Percentiles rank a stretch among this genome's conserved stretches.
Conservation (phyloP, 2,113 vertebrate species). For the Cephalopholis sonnerati region DNA sequence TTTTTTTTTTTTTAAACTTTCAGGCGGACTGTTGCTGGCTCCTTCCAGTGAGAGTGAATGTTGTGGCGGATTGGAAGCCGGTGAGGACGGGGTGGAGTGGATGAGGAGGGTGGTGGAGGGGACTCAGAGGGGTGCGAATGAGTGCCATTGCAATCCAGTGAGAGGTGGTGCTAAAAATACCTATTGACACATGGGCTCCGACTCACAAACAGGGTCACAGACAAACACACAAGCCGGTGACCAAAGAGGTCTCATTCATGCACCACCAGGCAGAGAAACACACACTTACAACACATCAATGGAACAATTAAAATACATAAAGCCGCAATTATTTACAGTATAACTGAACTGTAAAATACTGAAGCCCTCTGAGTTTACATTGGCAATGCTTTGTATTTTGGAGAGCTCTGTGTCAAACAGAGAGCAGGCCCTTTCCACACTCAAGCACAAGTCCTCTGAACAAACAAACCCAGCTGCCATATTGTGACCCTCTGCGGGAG, state of each 20-base stretch:
- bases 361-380: conserved; percentile 24
- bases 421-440: conserved; percentile 41
- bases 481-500: conserved; percentile 54
- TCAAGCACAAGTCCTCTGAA: conserved; percentile 44
- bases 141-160: conserved; percentile 86
- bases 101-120: conserved; percentile 9
- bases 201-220: conserved; percentile 77
- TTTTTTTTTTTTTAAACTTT: conserved; percentile 6
- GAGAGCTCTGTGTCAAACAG: conserved; percentile 40
- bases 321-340: background rate
- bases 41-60: conserved; percentile 79
- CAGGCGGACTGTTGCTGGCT: conserved; percentile 66
- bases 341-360: background rate
- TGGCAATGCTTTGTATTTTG: conserved; percentile 38
- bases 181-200: conserved; percentile 83
- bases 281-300: conserved; percentile 6
- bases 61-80: conserved; percentile 45
- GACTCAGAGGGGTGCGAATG: conserved; percentile 74
- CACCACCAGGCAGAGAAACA: conserved; percentile 35
- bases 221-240: conserved; percentile 72
- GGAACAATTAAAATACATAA: conserved; percentile 22
- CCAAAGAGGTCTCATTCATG: conserved; percentile 67
- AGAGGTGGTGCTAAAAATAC: conserved; percentile 86
- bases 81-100: conserved; percentile 30
- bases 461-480: conserved; percentile 71